Percentiles rank a stretch among this genome's conserved stretches.
phyloP scores from a whole-genome alignment of 2,797 vertebrate genomes.

The Pipistrellus kuhlii region DNA sequence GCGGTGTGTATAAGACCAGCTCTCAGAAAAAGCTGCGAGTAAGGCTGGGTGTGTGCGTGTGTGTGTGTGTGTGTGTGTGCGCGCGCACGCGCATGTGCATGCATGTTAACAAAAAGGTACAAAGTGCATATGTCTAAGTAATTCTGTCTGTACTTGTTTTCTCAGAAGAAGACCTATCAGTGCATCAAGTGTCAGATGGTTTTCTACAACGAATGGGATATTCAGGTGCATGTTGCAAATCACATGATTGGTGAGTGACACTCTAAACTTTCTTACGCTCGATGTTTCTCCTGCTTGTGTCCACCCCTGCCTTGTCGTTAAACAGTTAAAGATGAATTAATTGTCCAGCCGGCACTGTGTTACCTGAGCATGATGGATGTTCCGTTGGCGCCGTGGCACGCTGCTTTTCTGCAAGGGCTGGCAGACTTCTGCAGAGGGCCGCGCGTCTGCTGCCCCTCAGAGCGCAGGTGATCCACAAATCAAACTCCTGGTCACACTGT shows the following conservation, averaged over 20 bases:
- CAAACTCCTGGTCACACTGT: conserved; percentile 91
- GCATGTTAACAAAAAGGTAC: conserved; percentile 31
- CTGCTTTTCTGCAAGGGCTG: conserved; percentile 90
- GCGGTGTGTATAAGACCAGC: not conserved
- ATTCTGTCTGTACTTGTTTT: conserved; percentile 86
- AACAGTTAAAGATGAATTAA: conserved; percentile 88
- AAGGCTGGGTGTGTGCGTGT: not conserved
- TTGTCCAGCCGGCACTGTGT: conserved; percentile 87
- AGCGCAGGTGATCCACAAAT: conserved; percentile 91
- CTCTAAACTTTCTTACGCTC: conserved; percentile 83
- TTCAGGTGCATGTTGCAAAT: conserved; percentile 99
- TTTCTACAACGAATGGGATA: conserved; percentile 99
- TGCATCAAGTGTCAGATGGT: conserved; percentile 99
- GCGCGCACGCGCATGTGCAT: not conserved
- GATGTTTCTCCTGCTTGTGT: conserved; percentile 82
- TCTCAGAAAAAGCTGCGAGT: not conserved
- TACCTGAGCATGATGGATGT: conserved; percentile 87
- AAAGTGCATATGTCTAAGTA: conserved; percentile 79
- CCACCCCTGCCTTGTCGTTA: conserved; percentile 87
- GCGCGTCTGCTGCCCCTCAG: conserved; percentile 88
- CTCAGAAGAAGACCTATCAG: conserved; percentile 99
- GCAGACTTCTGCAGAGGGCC: conserved; percentile 90
- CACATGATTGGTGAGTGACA: conserved; percentile 99
- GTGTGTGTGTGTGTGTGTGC: rapidly evolving
- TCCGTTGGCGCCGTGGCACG: conserved; percentile 86